Base-by-base conservation (phyloP, 1,140 invertebrate genomes). In the Latrodectus geometricus region DNA sequence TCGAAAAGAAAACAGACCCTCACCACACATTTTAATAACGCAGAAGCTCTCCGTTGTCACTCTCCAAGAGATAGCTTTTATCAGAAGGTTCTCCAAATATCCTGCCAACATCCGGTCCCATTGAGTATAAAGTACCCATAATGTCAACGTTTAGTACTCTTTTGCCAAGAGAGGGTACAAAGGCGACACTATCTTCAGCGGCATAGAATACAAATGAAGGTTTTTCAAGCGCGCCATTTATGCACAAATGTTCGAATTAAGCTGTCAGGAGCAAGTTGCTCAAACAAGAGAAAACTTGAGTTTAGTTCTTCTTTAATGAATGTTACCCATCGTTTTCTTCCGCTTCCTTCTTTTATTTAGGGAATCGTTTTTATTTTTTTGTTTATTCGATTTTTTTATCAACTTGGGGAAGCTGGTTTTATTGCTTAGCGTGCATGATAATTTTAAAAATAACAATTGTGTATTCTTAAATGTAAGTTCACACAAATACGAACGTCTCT, bases 141-240 rank as follows among this genome's bases (percentile, higher is more conserved):
- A 84, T 76, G 74, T 69, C 49, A 52, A 48, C 82, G 61, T 74
- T 83, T 83, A 83, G 69, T 74, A 21, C 52, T 76, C 82, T 68
- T 84, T 76, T 76, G 66, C 50, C 3, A 21, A 50, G 48, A 23
- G 68, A 20, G 35, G n/a, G 82, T 49, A 84, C 73, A 84, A 84
- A 68, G 49, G 56, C n/a, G 65, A 52, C 82, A 23, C 82, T 84
- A 84, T 84, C 82, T 84, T 21, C 66, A 84, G 82, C 68, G 72
- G 52, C 23, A 61, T 52, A 14, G 82, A 84, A 84, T 84, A 76
- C 74, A 84, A 84, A 84, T 84, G 72, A 82, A 66, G 8, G 11
- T 50, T 61, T 21, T 48, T 23, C 21, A 61, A 15, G 17, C 65
- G 17, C 35, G 23, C 61, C 17, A n/a, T 78, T 66, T 78, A 52